These are phyloP conservation scores for Patagioenas fasciata DNA, from an alignment of 2,113 vertebrate genomes.

Conservation along the genomic window DNA sequence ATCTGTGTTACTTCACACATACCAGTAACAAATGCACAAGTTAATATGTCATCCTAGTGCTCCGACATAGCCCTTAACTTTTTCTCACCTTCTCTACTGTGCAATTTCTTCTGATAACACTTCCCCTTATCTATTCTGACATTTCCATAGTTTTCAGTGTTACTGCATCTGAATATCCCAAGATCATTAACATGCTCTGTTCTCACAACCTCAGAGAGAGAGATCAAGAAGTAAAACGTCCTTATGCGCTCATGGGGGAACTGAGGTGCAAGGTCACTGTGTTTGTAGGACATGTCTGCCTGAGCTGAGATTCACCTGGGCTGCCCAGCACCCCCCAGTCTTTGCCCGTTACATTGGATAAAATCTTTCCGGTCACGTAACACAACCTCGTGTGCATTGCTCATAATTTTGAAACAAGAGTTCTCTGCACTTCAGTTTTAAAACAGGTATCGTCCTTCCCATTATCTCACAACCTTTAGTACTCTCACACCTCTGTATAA, in stretches of 20 bases:
- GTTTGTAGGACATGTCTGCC: background rate
- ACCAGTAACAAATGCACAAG: background rate
- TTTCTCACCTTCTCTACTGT: background rate
- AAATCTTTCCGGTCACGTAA: background rate
- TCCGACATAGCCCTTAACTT: background rate
- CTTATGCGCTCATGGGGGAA: background rate
- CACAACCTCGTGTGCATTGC: rapidly evolving
- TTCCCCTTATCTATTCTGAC: background rate
- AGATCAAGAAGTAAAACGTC: background rate
- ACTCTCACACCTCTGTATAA: background rate
- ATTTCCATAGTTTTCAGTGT: background rate
- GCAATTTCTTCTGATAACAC: background rate
- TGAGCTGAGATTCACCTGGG: background rate
- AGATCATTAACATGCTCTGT: background rate
- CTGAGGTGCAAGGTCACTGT: background rate
- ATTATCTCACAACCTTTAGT: background rate
- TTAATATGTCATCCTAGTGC: background rate
- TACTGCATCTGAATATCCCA: background rate
- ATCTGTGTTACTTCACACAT: background rate
- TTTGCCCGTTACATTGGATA: background rate
- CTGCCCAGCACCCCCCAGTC: background rate
- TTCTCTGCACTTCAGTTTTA: background rate
- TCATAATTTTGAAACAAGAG: background rate
- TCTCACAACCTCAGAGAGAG: background rate
- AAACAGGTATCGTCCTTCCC: background rate